A percentile compares a stretch with the other conserved stretches of the same genome.
These are phyloP conservation scores for Apotomis betuletana DNA, from an alignment of 2,888 invertebrate species.

Conservation along the genomic window DNA sequence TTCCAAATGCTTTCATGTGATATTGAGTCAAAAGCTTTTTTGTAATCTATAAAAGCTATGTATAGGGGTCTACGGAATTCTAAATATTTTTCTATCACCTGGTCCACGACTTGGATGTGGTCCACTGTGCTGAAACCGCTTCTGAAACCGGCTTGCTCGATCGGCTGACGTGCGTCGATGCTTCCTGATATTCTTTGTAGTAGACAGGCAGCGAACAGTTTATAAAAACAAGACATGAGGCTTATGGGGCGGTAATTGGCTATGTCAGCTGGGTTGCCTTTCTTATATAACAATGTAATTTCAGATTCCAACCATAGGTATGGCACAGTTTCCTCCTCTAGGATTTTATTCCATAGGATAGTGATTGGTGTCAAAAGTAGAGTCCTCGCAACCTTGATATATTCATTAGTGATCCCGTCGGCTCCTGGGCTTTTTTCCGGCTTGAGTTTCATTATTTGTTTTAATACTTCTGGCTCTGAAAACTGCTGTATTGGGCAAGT, in stretches of 20 bases:
- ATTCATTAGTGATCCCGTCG: background rate
- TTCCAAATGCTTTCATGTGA: slow-evolving; percentile 18
- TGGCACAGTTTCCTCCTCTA: slow-evolving; percentile 36
- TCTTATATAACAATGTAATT: background rate
- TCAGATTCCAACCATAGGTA: background rate
- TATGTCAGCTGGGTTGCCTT: background rate
- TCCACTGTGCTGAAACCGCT: slow-evolving; percentile 34
- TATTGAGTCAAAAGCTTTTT: background rate
- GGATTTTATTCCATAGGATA: slow-evolving; percentile 43
- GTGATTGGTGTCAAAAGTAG: slow-evolving; percentile 37
- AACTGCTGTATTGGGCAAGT: background rate
- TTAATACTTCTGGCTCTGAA: slow-evolving; percentile 11
- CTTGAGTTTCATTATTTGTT: slow-evolving; percentile 24
- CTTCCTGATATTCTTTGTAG: background rate
- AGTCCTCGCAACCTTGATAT: background rate
- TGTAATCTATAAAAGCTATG: slow-evolving; percentile 15
- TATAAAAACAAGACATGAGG: background rate
- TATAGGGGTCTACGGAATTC: slow-evolving; percentile 5
- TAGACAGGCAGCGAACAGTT: background rate
- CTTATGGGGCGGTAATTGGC: background rate
- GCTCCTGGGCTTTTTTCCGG: slow-evolving; percentile 11
- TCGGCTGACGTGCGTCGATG: slow-evolving; percentile 38
- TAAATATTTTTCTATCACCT: slow-evolving; percentile 17
- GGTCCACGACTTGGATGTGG: slow-evolving; percentile 39
- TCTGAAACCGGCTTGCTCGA: slow-evolving; percentile 42